Base-by-base conservation (phyloP, 2,888 invertebrate genomes). In the Agrilus cyanescens region DNA sequence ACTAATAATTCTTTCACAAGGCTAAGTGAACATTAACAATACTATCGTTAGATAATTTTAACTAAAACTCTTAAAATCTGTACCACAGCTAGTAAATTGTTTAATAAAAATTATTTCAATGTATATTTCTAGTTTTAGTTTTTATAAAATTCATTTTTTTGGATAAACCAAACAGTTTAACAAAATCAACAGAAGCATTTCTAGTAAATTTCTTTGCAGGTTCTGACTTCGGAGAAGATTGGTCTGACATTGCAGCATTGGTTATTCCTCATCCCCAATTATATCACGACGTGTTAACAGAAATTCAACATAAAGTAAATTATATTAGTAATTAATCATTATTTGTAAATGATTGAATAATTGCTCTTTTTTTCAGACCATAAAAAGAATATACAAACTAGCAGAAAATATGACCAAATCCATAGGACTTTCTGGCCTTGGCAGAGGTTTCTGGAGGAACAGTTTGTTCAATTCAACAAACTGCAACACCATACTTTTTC, bases 151-250 rank as follows among this genome's bases (percentile, higher is more conserved):
- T 12, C 12, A 29, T n/a, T n/a, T n/a, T n/a, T n/a, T n/a, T n/a
- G n/a, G n/a, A n/a, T n/a, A n/a, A n/a, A n/a, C n/a, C n/a, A n/a
- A n/a, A n/a, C n/a, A n/a, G n/a, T n/a, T n/a, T n/a, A n/a, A n/a
- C n/a, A n/a, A n/a, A n/a, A n/a, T n/a, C n/a, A n/a, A n/a, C n/a
- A n/a, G n/a, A n/a, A n/a, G n/a, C n/a, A 7, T 5, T 12, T n/a
- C 15, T 15, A 20, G 5, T 31, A 18, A 29, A 25, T 15, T 29
- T 10, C 13, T 44, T 48, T 64, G n/a, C 62, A 76, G 76, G 68
- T 51, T 71, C 74, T 2, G 60, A 73, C 38, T 67, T 66, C n/a
- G 76, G 75, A 44, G 70, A 72, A 34, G 75, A 77, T 55, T 77
- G 76, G 76, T 73, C 71, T 4, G 70, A 71, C 53, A 53, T 75